Percentiles rank a stretch among this genome's conserved stretches.
Evolutionary conservation across 1,140 invertebrate genomes (phyloP).

Genomic region (Drosophila aff.): DNA sequence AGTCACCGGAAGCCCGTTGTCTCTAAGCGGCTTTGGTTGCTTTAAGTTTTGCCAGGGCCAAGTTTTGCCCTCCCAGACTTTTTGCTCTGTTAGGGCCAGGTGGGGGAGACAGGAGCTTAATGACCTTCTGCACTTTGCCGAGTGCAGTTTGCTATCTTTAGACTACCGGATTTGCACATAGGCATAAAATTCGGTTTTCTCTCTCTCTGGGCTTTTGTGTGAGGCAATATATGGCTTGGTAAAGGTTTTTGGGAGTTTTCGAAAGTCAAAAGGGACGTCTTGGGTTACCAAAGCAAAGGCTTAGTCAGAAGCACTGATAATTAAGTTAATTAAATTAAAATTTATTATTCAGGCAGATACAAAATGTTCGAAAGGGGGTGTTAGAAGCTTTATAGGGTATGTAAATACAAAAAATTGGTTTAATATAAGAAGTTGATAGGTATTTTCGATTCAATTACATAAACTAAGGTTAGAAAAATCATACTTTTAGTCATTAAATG

Average conservation of each 20-base stretch:
- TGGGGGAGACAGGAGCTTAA: slow-evolving; percentile 26
- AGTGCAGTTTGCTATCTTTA: slow-evolving; percentile 30
- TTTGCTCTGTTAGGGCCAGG: not conserved
- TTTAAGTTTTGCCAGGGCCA: slow-evolving; percentile 38
- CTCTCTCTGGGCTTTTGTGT: not conserved
- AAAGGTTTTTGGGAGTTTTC: not conserved
- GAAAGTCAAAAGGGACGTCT: not conserved
- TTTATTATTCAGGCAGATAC: not conserved
- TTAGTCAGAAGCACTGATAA: not conserved
- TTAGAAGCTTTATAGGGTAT: not conserved
- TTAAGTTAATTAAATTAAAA: slow-evolving; percentile 4
- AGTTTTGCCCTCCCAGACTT: slow-evolving; percentile 30
- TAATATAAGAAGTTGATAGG: not conserved
- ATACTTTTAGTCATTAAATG: not conserved
- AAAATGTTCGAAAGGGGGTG: no score
- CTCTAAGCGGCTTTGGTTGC: slow-evolving; percentile 70
- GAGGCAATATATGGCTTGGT: not conserved
- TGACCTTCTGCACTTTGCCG: slow-evolving; percentile 49
- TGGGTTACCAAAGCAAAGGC: not conserved
- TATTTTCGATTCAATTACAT: not conserved
- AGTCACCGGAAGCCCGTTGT: slow-evolving; percentile 44
- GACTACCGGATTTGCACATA: slow-evolving; percentile 34
- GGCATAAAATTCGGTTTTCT: slow-evolving; percentile 35
- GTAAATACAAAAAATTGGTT: not conserved
- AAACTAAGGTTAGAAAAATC: not conserved